Evolutionary conservation across 2,113 vertebrate species (phyloP), one percentile per base, ranked within the genome.

Genomic region (Chiloscyllium plagiosum): DNA sequence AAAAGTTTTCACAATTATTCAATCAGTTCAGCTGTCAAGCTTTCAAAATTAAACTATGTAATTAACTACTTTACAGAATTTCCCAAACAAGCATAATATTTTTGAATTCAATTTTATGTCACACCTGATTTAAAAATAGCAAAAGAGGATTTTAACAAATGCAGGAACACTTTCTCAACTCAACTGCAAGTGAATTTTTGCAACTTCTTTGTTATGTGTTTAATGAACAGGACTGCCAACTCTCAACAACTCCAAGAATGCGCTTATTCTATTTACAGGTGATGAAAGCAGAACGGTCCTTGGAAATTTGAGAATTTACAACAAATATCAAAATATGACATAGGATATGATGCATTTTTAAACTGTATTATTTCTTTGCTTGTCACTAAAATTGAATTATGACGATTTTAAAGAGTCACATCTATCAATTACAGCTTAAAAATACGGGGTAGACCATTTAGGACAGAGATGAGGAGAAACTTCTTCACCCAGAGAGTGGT

Each of bases 1-100:
- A 56, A 97, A 97, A 70, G 96, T 96, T 97, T 96, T 50, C 96
- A 61, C 47, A 20, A 69, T 97, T 42, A 96, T 15, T 87, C 96
- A 87, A 96, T 94, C 52, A 96, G 2, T 96, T 95, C 5, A 5
- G 4, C 52, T 61, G 85, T 69, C 76, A 24, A 95, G 10, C 24
- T 13, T 96, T 47, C 13, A 96, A 66, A 56, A 76, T 96, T 96
- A 96, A 0, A 0, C 70, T 96, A 12, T n/a, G 37, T 47, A 47
- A 47, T 47, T 47, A 47, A 47, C 42, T 47, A 47, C 42, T 47
- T 47, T 83, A 83, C 78, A 42, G 19, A 80, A 80, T 19, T 17
- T 61, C 26, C 29, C 24, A 19, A 90, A 65, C 29, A 4, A 89
- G 24, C 90, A 93, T 65, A 68, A 65, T 2, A 20, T 93, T 93